Conservation (phyloP, 2,113 vertebrate species). For the Dipodomys stephensi region DNA sequence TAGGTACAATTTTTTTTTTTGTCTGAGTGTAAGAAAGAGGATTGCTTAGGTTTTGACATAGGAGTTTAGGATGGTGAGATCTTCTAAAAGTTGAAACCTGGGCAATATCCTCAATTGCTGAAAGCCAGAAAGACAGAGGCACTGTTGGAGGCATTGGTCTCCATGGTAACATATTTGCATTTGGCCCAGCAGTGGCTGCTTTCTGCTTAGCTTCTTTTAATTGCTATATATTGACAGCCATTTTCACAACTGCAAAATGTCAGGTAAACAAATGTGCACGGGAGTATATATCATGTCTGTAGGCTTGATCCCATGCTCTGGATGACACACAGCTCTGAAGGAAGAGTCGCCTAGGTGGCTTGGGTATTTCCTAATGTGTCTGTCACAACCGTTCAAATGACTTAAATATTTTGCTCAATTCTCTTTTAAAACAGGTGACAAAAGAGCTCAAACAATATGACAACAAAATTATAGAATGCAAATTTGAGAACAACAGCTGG, state of each 20-base stretch:
- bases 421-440: conserved; percentile 90
- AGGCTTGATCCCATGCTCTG: conserved; percentile 66
- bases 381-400: conserved; percentile 71
- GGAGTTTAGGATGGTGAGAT: conserved; percentile 70
- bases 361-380: conserved; percentile 72
- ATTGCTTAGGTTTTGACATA: conserved; percentile 56
- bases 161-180: conserved; percentile 85
- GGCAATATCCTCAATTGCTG: conserved; percentile 72
- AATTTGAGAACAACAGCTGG: conserved; percentile 97
- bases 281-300: conserved; percentile 17
- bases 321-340: conserved; percentile 64
- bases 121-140: conserved; percentile 72
- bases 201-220: conserved; percentile 82
- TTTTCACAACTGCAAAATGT: conserved; percentile 77
- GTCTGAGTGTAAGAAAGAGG: background rate
- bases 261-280: conserved; percentile 64
- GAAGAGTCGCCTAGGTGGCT: conserved; percentile 64
- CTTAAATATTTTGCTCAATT: conserved; percentile 74
- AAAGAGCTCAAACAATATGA: conserved; percentile 98
- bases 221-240: conserved; percentile 83
- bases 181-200: conserved; percentile 83
- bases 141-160: conserved; percentile 80
- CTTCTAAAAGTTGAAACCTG: conserved; percentile 77
- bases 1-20: conserved; percentile 56
- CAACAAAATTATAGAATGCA: conserved; percentile 99